These are phyloP conservation scores for Rhynchomys soricoides DNA, from an alignment of 2,113 vertebrate species.

Conservation along the genomic window DNA sequence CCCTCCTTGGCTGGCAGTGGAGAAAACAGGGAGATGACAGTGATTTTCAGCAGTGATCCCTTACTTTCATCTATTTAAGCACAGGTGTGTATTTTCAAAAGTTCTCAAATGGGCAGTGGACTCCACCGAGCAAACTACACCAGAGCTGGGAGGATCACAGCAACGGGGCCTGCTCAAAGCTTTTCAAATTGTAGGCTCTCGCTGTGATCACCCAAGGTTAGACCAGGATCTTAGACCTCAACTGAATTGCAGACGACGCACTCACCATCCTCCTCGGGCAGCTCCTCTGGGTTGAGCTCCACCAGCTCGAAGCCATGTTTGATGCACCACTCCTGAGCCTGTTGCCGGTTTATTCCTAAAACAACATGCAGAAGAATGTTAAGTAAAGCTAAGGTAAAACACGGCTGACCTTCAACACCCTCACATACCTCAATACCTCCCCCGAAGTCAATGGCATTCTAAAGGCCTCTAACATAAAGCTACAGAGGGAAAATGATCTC, in stretches of 20 bases:
- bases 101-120: background rate
- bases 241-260: background rate
- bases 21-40: background rate
- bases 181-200: constrained; percentile 39
- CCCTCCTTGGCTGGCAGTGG: background rate
- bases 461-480: constrained; percentile 3
- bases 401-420: background rate
- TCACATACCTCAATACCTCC: background rate
- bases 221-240: background rate
- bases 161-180: background rate
- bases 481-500: constrained; percentile 10
- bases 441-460: background rate
- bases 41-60: constrained; percentile 16
- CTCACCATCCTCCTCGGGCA: constrained; percentile 98
- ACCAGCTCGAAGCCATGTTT: constrained; percentile 96
- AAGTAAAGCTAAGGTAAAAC: constrained; percentile 5
- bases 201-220: background rate
- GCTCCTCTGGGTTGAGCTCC: constrained; percentile 94
- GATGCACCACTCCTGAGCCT: constrained; percentile 98
- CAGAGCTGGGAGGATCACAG: background rate
- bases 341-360: constrained; percentile 92
- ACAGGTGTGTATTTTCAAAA: background rate
- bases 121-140: background rate
- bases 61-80: background rate
- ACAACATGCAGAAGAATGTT: background rate